These are phyloP conservation scores for Pyrgus malvae DNA, from an alignment of 2,888 invertebrate species.

Conservation along the genomic window DNA sequence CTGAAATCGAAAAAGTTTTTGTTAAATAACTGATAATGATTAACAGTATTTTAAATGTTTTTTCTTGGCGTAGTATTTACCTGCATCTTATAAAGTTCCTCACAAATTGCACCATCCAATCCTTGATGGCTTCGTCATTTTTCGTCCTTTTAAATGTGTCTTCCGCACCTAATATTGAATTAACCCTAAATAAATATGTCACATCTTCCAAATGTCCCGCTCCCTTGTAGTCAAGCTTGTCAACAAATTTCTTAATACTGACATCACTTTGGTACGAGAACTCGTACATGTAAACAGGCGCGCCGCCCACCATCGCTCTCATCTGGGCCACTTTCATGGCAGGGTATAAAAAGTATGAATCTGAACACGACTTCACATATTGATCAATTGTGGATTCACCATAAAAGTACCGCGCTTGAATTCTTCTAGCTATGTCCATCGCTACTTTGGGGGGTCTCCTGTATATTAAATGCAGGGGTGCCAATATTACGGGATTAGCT, in stretches of 20 bases:
- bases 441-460: slow-evolving; percentile 37
- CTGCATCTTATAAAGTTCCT: slow-evolving; percentile 55
- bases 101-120: slow-evolving; percentile 55
- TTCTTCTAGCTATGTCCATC: slow-evolving; percentile 39
- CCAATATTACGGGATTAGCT: slow-evolving; percentile 42
- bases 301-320: slow-evolving; percentile 45
- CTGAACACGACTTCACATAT: slow-evolving; percentile 52
- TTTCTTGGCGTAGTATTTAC: slow-evolving; percentile 37
- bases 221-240: slow-evolving; percentile 62
- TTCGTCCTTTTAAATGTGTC: slow-evolving; percentile 35
- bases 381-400: slow-evolving; percentile 46
- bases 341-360: slow-evolving; percentile 57
- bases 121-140: slow-evolving; percentile 48
- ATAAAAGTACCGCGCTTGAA: slow-evolving; percentile 51
- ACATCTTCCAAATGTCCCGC: slow-evolving; percentile 83
- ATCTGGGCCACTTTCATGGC: slow-evolving; percentile 51
- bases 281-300: slow-evolving; percentile 76
- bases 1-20: slow-evolving; percentile 41
- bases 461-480: slow-evolving; percentile 48
- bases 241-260: slow-evolving; percentile 66
- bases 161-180: slow-evolving; percentile 44
- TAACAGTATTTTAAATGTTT: neutral
- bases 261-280: slow-evolving; percentile 75
- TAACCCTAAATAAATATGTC: slow-evolving; percentile 74
- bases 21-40: neutral